phyloP scores from a whole-genome alignment of 2,113 vertebrate genomes.

The Phylloscopus whistleri region DNA sequence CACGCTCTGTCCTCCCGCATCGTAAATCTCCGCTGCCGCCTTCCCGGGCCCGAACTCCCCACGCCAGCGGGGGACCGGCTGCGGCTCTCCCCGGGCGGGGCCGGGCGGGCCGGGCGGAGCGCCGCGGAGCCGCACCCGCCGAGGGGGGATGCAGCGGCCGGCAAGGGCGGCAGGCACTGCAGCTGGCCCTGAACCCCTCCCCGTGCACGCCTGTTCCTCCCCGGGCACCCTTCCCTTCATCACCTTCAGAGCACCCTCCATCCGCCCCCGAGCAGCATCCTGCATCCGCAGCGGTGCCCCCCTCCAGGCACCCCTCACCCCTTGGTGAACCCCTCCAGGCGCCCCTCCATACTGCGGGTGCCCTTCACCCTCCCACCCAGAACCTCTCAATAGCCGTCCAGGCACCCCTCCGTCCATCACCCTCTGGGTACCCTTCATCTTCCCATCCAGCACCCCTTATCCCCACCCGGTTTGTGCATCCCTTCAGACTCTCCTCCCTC shows the following conservation, averaged over 20 bases:
- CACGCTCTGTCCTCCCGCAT: conserved; percentile 93
- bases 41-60: conserved; percentile 76
- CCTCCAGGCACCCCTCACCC: neutral
- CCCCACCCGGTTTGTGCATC: too few relatives aligned
- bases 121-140: neutral
- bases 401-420: neutral
- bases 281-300: neutral
- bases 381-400: neutral
- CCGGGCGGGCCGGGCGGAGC: neutral
- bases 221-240: neutral
- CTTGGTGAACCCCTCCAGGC: neutral
- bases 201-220: neutral
- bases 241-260: neutral
- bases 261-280: neutral
- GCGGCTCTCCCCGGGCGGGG: neutral
- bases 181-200: neutral
- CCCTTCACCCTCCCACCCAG: neutral
- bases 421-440: neutral
- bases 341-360: neutral
- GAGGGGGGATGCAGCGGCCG: neutral
- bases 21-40: conserved; percentile 82
- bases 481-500: neutral
- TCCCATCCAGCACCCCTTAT: neutral
- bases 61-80: conserved; percentile 82
- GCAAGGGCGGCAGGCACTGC: too few relatives aligned